Conservation (phyloP, 1,140 invertebrate genomes). For the Acromyrmex echinatior region DNA sequence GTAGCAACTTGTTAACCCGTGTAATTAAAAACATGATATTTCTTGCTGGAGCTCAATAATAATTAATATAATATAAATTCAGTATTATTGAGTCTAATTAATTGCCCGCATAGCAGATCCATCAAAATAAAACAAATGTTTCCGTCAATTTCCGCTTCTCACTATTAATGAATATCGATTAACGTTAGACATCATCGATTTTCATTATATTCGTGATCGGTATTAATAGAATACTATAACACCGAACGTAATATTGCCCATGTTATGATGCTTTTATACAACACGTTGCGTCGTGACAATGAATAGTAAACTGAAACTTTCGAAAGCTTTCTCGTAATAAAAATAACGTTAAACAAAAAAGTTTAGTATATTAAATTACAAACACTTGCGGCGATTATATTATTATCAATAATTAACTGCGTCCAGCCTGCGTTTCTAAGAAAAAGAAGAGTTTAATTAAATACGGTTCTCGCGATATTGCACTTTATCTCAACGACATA, state of each 20-base stretch:
- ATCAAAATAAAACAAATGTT: slow-evolving; percentile 28
- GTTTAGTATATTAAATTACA: neutral
- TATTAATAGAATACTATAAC: neutral
- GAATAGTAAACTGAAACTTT: slow-evolving; percentile 9
- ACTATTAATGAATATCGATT: slow-evolving; percentile 26
- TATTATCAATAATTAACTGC: slow-evolving; percentile 9
- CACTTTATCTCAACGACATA: neutral
- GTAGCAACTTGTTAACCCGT: neutral
- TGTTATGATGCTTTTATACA: neutral
- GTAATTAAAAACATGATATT: slow-evolving; percentile 12
- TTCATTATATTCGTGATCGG: neutral
- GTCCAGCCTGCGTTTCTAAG: too few relatives aligned
- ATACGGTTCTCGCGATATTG: neutral
- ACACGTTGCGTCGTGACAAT: slow-evolving; percentile 11
- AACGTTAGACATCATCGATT: slow-evolving; percentile 8
- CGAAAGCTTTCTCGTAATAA: neutral
- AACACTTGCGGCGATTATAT: slow-evolving; percentile 9
- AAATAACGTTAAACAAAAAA: neutral
- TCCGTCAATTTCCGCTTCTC: neutral
- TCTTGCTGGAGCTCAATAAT: neutral
- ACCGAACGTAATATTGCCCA: neutral
- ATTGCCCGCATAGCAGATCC: neutral
- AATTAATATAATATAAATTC: slow-evolving; percentile 32
- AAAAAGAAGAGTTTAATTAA: slow-evolving; percentile 30
- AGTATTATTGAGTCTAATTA: slow-evolving; percentile 22